Base-by-base conservation (phyloP, 2,113 vertebrate genomes). In the Collichthys lucidus region DNA sequence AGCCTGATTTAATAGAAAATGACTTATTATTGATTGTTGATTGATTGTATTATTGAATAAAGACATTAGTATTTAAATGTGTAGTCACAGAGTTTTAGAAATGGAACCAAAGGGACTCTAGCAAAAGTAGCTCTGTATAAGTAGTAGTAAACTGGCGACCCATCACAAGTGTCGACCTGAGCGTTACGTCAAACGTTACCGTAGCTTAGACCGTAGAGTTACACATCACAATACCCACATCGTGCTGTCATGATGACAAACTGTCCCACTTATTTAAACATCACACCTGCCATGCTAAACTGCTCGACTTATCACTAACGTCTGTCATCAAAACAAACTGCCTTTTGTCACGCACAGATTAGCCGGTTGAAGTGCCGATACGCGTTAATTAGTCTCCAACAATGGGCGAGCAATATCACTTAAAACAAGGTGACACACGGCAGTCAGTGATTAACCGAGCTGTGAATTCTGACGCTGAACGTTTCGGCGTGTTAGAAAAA, bases 331-430 rank as follows among this genome's bases (percentile, higher is more conserved):
- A 12, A 56, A 71, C 12, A 77, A n/a, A n/a, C 60, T 49, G 46
- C 22, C 47, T 44, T 40, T 72, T 15, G 72, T 35, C 69, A 57
- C 63, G 40, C 52, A 15, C 66, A 57, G 59, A 88, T 79, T 40
- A 59, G 46, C n/a, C 14, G 49, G 17, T 15, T 57, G 26, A 29
- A 62, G 68, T 35, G 64, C 40, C 57, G 67, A 50, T 63, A 52
- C 15, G 22, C 70, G 11, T 68, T 69, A 42, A 78, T 56, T 44
- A 65, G 26, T 15, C n/a, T 3, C 22, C 4, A 55, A 29, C 83
- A 61, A 52, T 17, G 44, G 24, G 5, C 46, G 17, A 22, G n/a
- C 53, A 19, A 0, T 17, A 8, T 44, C 0, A 1, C 42, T 74
- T 68, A 24, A 59, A 57, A 35, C 2, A 0, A 44, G 59, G 0